A percentile compares a stretch with the other conserved stretches of the same genome.
phyloP scores from a whole-genome alignment of 1,140 invertebrate species.

The Zaprionus ornatus region DNA sequence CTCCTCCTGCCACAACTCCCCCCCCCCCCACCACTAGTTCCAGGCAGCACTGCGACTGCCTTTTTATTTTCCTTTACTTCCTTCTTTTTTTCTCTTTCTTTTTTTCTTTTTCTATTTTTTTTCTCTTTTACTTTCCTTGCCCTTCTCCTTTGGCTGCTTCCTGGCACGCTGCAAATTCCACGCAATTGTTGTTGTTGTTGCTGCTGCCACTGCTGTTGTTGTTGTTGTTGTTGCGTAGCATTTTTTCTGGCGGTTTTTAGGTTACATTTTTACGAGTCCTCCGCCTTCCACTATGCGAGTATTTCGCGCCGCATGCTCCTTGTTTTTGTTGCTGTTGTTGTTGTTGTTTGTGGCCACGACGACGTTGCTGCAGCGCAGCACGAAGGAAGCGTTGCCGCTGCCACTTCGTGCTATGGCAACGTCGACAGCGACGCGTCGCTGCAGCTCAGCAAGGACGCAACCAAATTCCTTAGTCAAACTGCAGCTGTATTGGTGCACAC shows the following conservation, averaged over 20 bases:
- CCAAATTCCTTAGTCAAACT: conserved; percentile 61
- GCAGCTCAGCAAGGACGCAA: conserved; percentile 55
- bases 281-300: conserved; percentile 62
- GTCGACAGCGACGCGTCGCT: conserved; percentile 49
- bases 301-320: conserved; percentile 30
- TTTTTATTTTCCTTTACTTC: not conserved
- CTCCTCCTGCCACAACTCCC: conserved; percentile 67
- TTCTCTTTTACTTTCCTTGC: conserved; percentile 28
- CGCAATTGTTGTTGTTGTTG: conserved; percentile 24
- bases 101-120: conserved; percentile 38
- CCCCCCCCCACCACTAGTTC: conserved; percentile 59
- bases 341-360: conserved; percentile 50
- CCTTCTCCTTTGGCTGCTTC: not conserved
- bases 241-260: conserved; percentile 83
- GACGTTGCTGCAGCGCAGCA: conserved; percentile 33
- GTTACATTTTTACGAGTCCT: conserved; percentile 82
- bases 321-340: conserved; percentile 34
- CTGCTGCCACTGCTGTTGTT: not conserved
- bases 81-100: conserved; percentile 23
- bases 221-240: conserved; percentile 48
- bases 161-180: conserved; percentile 21
- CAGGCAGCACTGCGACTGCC: conserved; percentile 30
- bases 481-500: conserved; percentile 11
- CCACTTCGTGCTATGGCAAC: conserved; percentile 11
- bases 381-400: conserved; percentile 28